Evolutionary conservation across 2,888 invertebrate genomes (phyloP), one percentile per base, ranked within the genome.

Genomic region (Clepsis dumicolana): DNA sequence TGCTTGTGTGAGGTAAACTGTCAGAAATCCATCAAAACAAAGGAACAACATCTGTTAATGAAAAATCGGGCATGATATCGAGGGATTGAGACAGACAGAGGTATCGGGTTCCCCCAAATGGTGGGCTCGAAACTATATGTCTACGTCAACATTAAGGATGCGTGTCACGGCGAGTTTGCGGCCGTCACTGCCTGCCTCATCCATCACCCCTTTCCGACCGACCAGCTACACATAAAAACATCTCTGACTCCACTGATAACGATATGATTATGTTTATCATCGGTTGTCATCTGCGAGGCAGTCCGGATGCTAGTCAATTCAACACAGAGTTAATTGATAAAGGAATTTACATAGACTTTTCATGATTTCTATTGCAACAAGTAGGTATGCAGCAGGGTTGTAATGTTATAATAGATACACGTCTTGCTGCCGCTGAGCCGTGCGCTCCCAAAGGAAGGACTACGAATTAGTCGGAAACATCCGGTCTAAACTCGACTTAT

Each of bases 201-300:
- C 87, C 82, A 89, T 90, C 89, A 89, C 87, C 88, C 84, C 82
- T 86, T 84, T 79, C 75, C 78, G 74, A 75, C 77, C 78, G 76
- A 76, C 73, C 77, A 66, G 74, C 73, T 73, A 73, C 73, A 70
- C 72, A 75, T 72, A 76, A 77, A 77, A 79, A 79, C 75, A 72
- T 71, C 66, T 68, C 65, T 65, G 68, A 71, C 64, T 54, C 66
- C 66, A 70, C 70, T 70, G 72, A 74, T 70, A 72, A 71, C 67
- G 62, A 59, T 54, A 72, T 70, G 65, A 72, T 74, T 70, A 73
- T 64, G 38, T 69, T 63, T 62, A n/a, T n/a, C 50, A 59, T 64
- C 64, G 44, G 16, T 54, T 63, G 44, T 60, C 54, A 38, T 38
- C n/a, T 44, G 35, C 29, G 18, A 21, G 48, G 57, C 63, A 18